Percentiles rank a stretch among this genome's conserved stretches.
phyloP scores from a whole-genome alignment of 2,113 vertebrate species.

The Toxotes jaculatrix region DNA sequence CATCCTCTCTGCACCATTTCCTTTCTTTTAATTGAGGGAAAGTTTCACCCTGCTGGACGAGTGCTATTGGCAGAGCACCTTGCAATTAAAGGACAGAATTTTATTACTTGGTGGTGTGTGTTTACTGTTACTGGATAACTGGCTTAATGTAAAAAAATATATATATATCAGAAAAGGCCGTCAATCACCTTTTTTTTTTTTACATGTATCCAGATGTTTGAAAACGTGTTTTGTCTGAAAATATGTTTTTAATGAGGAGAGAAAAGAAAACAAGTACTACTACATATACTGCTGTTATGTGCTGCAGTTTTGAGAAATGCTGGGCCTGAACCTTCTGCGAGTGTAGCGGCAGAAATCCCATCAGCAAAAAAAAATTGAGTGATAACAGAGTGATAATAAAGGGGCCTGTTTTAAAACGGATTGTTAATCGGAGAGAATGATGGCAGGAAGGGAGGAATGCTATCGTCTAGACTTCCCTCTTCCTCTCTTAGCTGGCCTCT shows the following conservation, averaged over 20 bases:
- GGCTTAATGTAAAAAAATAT: background rate
- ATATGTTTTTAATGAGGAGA: too few species aligned
- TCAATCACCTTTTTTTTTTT: too few species aligned
- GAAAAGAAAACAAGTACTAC: too few species aligned
- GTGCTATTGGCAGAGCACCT: background rate
- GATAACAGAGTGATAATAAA: constrained; percentile 16
- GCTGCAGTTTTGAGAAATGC: background rate
- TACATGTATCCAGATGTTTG: background rate
- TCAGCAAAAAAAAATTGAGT: constrained; percentile 11
- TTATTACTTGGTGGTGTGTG: background rate
- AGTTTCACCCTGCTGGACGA: background rate
- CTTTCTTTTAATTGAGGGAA: constrained; percentile 23
- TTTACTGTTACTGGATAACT: background rate
- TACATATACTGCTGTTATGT: background rate
- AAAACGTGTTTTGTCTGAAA: background rate
- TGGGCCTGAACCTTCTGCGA: background rate
- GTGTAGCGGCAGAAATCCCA: background rate
- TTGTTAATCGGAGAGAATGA: constrained; percentile 53
- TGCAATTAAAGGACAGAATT: constrained; percentile 1
- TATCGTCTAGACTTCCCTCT: constrained; percentile 69
- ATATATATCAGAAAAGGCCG: too few species aligned
- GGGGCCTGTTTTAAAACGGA: constrained; percentile 17
- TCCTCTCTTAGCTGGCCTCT: constrained; percentile 28
- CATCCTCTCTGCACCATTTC: background rate
- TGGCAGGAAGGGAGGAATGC: constrained; percentile 62